These are phyloP conservation scores for Scomberomorus guttatus DNA, from an alignment of 2,797 vertebrate species.

Conservation along the genomic window DNA sequence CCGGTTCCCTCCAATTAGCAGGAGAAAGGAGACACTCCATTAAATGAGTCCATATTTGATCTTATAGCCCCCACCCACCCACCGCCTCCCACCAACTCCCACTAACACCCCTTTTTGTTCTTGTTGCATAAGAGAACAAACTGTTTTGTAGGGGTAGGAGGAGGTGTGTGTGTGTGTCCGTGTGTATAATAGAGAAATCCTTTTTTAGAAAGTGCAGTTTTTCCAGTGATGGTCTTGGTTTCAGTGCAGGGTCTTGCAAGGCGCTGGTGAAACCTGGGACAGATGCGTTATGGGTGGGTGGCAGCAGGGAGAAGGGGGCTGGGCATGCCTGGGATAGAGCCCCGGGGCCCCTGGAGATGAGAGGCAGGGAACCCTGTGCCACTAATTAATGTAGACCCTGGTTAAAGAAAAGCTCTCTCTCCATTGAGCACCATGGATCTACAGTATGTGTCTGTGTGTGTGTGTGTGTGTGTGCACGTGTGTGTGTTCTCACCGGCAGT, in stretches of 20 bases:
- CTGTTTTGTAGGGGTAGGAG: constrained; percentile 16
- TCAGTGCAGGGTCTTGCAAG: neutral
- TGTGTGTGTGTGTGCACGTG: constrained; percentile 22
- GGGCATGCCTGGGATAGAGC: constrained; percentile 44
- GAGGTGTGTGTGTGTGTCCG: neutral
- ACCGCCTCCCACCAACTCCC: constrained; percentile 15
- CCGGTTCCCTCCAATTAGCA: constrained; percentile 53
- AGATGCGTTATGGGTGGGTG: constrained; percentile 65
- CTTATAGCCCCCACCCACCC: constrained; percentile 10
- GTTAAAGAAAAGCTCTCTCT: constrained; percentile 52
- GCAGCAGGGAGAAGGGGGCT: constrained; percentile 28
- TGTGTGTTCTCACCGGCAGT: constrained; percentile 21
- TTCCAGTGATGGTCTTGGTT: neutral
- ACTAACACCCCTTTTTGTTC: constrained; percentile 8
- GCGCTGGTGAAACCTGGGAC: constrained; percentile 30
- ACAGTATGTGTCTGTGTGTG: constrained; percentile 18
- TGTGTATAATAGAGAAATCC: neutral
- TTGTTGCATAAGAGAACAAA: constrained; percentile 47
- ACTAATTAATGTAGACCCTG: constrained; percentile 74
- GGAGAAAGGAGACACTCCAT: constrained; percentile 37
- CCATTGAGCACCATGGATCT: constrained; percentile 20
- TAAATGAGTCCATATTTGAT: constrained; percentile 58
- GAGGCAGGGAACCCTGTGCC: constrained; percentile 41
- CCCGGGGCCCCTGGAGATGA: constrained; percentile 50
- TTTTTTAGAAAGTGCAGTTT: neutral